A percentile compares a stretch with the other conserved stretches of the same genome.
Conservation (phyloP, 2,797 vertebrate genomes). For the Pelobates cultripes region DNA sequence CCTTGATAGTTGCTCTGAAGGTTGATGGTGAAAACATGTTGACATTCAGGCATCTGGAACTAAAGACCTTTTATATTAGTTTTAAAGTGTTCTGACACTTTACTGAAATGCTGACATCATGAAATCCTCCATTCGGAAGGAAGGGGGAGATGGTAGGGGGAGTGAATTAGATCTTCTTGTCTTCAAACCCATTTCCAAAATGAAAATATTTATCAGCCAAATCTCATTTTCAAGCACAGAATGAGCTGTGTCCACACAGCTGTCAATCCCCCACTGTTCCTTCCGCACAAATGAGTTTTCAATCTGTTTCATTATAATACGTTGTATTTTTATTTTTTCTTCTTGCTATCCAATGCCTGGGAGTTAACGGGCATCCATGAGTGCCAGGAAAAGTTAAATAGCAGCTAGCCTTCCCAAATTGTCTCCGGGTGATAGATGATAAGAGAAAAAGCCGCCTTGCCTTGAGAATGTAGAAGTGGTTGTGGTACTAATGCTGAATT, state of each 20-base stretch:
- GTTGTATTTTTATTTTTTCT: neutral
- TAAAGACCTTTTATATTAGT: neutral
- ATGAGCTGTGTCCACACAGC: slow-evolving; percentile 10
- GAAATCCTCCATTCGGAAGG: neutral
- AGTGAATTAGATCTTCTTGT: slow-evolving; percentile 18
- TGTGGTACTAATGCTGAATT: neutral
- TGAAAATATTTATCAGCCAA: slow-evolving; percentile 27
- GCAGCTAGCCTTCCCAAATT: neutral
- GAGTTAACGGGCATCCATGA: neutral
- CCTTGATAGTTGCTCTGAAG: neutral
- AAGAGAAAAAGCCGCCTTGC: neutral
- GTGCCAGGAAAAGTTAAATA: slow-evolving; percentile 2
- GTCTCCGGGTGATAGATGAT: neutral
- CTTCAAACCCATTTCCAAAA: slow-evolving; percentile 10
- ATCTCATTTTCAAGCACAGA: slow-evolving; percentile 21
- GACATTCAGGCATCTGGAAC: neutral
- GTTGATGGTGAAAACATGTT: neutral
- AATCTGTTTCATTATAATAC: slow-evolving; percentile 23
- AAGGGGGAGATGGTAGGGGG: neutral
- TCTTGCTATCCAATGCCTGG: slow-evolving; percentile 4
- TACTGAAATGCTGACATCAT: neutral
- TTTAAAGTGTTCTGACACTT: neutral
- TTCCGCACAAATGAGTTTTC: slow-evolving; percentile 14
- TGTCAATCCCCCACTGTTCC: slow-evolving; percentile 25
- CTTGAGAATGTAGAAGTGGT: neutral